These are phyloP conservation scores for Himalopsyche tibetana DNA, from an alignment of 2,888 invertebrate species.

Conservation along the genomic window DNA sequence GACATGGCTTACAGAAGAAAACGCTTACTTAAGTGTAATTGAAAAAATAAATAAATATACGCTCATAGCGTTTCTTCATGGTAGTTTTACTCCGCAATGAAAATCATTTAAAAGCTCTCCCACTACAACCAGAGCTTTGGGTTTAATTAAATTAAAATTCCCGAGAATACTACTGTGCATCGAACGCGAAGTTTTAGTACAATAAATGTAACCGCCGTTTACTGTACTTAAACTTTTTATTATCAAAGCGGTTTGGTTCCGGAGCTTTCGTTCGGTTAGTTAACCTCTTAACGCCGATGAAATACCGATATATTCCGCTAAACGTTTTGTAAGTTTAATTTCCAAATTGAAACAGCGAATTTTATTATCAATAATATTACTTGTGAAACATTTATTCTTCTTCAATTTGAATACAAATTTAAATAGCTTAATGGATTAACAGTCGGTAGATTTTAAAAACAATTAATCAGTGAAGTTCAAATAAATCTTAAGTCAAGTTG, in stretches of 20 bases:
- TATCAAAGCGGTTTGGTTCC: constrained; percentile 49
- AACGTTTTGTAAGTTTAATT: constrained; percentile 22
- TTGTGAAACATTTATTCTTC: no score
- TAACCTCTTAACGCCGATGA: constrained; percentile 22
- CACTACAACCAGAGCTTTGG: constrained; percentile 44
- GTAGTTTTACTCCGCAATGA: constrained; percentile 41
- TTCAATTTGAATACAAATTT: no score
- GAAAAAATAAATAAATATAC: constrained; percentile 3
- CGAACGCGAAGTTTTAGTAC: constrained; percentile 24
- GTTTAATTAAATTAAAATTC: constrained; percentile 63
- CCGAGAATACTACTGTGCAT: constrained; percentile 38
- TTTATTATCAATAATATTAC: no score
- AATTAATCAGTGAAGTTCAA: no score
- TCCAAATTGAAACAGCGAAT: background rate
- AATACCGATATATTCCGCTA: constrained; percentile 22
- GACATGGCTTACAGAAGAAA: no score
- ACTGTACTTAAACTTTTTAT: constrained; percentile 58
- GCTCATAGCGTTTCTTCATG: constrained; percentile 20
- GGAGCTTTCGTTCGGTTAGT: constrained; percentile 45
- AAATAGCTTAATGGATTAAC: no score
- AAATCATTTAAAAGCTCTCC: constrained; percentile 55
- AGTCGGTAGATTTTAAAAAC: no score
- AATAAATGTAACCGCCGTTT: constrained; percentile 49
- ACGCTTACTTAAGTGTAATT: background rate
- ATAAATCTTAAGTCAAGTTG: no score